Base-by-base conservation (phyloP, 2,797 vertebrate genomes). In the Emydoidea blandingii region DNA sequence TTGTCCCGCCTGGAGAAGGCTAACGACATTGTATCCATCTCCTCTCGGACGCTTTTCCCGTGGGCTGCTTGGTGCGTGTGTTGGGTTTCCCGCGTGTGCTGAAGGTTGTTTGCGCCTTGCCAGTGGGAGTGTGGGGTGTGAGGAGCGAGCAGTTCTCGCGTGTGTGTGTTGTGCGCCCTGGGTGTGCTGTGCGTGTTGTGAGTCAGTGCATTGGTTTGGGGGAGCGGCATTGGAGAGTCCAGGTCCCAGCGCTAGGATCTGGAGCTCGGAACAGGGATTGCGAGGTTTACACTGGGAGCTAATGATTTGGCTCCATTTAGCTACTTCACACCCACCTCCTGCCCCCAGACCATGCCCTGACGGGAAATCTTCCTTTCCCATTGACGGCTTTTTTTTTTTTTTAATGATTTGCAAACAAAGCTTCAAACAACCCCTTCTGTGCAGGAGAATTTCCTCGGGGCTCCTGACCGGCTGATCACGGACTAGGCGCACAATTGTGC, bases 321-420 rank as follows among this genome's bases (percentile, higher is more conserved):
- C 37, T 44, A 23, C 72, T 16, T 41, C 37, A 37, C n/a, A 41
- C 9, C n/a, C n/a, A 23, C 72, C 12, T 9, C 25, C 23, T 15
- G 37, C 37, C 25, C 72, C 72, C 19, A 11, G 10, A 41, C 41
- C 41, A 21, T 23, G 68, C 21, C 3, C 19, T 25, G 68, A 41
- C 19, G 68, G 21, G 72, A 94, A 76, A 85, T 53, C 85, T 85
- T 82, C 79, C 27, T 76, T 68, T 68, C 59, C 27, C 84, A 62
- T 15, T 23, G 41, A 90, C 81, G 29, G 56, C 41, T 84, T 37
- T 74, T 68, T 87, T 72, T 74, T 52, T 56, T 56, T 80, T 65
- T 18, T 94, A 93, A 95, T 49, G 92, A 91, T 94, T 93, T 85
- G 90, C 94, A 97, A 96, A 97, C 96, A 97, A 96, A 96, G 95